Conservation (phyloP, 2,113 vertebrate species). For the Notarius lentiginosus region DNA sequence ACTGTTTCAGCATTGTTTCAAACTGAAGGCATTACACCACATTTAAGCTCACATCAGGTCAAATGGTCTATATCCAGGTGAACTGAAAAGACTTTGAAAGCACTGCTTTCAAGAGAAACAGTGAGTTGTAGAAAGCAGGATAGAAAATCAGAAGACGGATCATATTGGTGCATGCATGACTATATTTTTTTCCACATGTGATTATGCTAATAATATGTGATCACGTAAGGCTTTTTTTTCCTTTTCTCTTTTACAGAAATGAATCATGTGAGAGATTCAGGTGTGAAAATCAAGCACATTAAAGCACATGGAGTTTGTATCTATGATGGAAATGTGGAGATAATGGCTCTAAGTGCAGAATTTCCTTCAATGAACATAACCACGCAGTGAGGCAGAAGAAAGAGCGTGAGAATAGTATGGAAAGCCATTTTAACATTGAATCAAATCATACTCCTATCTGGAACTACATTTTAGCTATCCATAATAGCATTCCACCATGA, state of each 20-base stretch:
- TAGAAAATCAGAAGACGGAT: neutral
- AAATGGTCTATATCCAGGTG: neutral
- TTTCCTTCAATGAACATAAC: too few relatives aligned
- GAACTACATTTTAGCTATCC: too few relatives aligned
- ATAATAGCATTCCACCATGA: too few relatives aligned
- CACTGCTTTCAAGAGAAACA: neutral
- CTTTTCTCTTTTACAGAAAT: neutral
- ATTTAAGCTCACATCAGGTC: neutral
- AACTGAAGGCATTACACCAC: neutral
- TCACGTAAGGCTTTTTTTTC: neutral
- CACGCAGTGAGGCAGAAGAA: too few relatives aligned
- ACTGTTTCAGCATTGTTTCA: neutral
- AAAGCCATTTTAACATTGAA: too few relatives aligned
- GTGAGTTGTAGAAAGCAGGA: neutral
- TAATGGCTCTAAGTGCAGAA: too few relatives aligned
- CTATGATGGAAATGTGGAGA: too few relatives aligned
- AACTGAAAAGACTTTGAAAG: too few relatives aligned
- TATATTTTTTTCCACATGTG: neutral
- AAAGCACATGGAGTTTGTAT: neutral
- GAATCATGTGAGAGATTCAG: neutral
- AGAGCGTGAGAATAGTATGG: too few relatives aligned
- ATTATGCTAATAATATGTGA: neutral
- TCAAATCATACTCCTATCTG: too few relatives aligned
- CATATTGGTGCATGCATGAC: neutral
- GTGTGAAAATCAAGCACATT: neutral